Percentiles rank a stretch among this genome's conserved stretches.
Evolutionary conservation across 2,113 vertebrate species (phyloP).

Genomic region (Fukomys damarensis): DNA sequence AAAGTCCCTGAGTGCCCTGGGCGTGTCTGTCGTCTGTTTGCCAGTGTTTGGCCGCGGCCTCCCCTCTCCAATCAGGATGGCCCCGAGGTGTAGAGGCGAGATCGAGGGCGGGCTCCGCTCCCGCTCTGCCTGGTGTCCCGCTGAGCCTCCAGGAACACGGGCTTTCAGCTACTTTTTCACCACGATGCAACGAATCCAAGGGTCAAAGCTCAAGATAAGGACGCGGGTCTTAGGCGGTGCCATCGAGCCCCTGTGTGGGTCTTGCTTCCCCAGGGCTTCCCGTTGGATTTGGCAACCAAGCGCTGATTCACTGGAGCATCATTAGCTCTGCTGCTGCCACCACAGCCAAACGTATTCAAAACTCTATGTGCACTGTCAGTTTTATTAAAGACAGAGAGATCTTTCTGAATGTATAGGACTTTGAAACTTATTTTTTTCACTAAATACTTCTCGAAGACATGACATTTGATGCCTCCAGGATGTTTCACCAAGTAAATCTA

Average conservation of each 20-base stretch:
- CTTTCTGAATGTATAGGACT: neutral
- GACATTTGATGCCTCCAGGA: neutral
- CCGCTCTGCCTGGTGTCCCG: neutral
- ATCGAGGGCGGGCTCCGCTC: neutral
- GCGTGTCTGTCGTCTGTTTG: neutral
- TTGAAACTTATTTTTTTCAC: neutral
- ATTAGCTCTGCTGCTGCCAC: neutral
- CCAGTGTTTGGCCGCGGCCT: neutral
- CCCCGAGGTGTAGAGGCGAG: neutral
- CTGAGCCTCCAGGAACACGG: neutral
- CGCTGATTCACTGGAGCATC: neutral
- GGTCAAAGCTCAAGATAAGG: neutral
- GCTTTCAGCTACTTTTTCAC: neutral
- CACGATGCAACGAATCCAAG: neutral
- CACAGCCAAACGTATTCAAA: neutral
- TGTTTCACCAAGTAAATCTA: neutral
- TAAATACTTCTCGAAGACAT: neutral
- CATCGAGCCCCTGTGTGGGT: neutral
- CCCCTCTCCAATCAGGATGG: neutral
- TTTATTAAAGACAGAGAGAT: neutral
- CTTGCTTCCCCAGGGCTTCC: neutral
- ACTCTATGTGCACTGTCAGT: neutral
- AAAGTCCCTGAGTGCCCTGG: neutral
- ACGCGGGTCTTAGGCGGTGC: too few relatives aligned
- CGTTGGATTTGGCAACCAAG: neutral